These are phyloP conservation scores for Polyergus mexicanus DNA, from an alignment of 1,140 invertebrate genomes.

Conservation along the genomic window DNA sequence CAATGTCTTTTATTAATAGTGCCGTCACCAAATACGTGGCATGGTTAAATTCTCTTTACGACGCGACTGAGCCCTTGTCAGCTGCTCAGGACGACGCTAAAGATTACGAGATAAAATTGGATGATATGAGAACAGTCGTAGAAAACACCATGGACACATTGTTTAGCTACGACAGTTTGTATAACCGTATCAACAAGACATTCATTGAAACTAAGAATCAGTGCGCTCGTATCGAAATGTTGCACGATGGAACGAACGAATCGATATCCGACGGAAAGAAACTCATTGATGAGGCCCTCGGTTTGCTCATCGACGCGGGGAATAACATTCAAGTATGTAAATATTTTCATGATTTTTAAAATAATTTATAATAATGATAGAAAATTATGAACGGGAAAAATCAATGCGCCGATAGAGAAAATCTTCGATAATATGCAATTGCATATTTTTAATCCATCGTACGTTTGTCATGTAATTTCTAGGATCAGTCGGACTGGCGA, in stretches of 20 bases:
- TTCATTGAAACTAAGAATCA: conserved; percentile 69
- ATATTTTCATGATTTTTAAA: background rate
- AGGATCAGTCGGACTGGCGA: conserved; percentile 80
- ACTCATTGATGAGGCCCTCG: conserved; percentile 77
- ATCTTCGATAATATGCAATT: background rate
- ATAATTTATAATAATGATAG: background rate
- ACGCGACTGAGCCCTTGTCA: conserved; percentile 82
- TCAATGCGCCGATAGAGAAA: background rate
- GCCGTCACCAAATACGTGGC: conserved; percentile 77
- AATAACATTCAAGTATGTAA: conserved; percentile 81
- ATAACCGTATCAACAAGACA: conserved; percentile 80
- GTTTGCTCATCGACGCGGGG: conserved; percentile 79
- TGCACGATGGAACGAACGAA: conserved; percentile 71
- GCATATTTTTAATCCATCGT: background rate
- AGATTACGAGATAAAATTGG: conserved; percentile 80
- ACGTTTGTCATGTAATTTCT: conserved; percentile 35
- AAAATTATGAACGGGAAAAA: background rate
- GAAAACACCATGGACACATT: conserved; percentile 81
- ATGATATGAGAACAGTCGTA: conserved; percentile 77
- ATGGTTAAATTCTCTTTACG: conserved; percentile 84
- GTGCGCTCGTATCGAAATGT: conserved; percentile 71
- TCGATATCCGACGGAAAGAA: conserved; percentile 77
- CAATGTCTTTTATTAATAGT: conserved; percentile 58
- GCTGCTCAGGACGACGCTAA: conserved; percentile 79
- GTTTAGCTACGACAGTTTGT: conserved; percentile 82